phyloP scores from a whole-genome alignment of 2,113 vertebrate genomes.

The Catharus bicknelli region DNA sequence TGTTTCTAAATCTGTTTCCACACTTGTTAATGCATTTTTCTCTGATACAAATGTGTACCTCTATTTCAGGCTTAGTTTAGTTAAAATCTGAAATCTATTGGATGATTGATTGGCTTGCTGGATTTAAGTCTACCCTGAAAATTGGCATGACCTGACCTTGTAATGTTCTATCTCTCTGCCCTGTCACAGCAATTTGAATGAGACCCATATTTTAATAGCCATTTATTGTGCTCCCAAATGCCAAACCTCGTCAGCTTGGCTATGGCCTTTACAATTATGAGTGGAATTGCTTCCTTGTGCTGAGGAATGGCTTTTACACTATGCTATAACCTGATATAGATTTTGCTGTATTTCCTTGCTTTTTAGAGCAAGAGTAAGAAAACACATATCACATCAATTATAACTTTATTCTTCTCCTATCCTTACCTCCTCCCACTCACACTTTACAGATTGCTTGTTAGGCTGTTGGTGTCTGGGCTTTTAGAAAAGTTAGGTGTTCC shows the following conservation, averaged over 20 bases:
- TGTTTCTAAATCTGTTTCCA: neutral
- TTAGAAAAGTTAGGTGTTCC: neutral
- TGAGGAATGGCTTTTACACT: neutral
- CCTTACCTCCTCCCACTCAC: neutral
- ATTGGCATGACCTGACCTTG: slow-evolving; percentile 1
- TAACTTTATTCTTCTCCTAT: neutral
- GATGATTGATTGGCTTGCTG: slow-evolving; percentile 25
- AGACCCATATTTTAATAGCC: neutral
- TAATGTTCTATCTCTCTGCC: neutral
- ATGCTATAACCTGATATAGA: neutral
- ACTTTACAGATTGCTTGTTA: neutral
- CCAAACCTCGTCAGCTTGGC: neutral
- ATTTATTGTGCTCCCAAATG: neutral
- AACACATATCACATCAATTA: neutral
- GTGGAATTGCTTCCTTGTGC: neutral
- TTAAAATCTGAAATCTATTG: slow-evolving; percentile 14
- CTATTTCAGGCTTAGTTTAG: slow-evolving; percentile 42
- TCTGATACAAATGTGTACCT: neutral
- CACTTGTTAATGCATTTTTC: neutral
- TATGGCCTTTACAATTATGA: neutral
- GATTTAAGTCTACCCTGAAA: slow-evolving; percentile 4
- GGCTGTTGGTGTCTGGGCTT: neutral
- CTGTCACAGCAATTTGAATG: slow-evolving; percentile 12
- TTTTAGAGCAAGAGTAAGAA: neutral
- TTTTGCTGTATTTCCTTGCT: slow-evolving; percentile 18